phyloP scores from a whole-genome alignment of 2,888 invertebrate genomes.

The Andrena marginata region DNA sequence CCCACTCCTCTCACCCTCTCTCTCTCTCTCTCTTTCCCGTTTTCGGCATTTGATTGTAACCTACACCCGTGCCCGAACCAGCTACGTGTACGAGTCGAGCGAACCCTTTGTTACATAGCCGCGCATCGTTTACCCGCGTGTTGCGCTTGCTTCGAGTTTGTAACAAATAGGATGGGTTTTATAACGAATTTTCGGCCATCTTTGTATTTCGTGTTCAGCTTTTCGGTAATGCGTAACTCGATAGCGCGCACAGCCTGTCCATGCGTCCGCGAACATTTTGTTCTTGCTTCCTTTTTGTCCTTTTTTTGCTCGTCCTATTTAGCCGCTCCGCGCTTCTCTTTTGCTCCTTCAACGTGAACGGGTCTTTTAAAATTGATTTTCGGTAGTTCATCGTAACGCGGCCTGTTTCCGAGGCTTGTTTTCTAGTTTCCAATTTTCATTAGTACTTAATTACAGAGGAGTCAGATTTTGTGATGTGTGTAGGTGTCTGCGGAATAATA shows the following conservation, averaged over 20 bases:
- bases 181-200: constrained; percentile 35
- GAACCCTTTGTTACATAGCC: constrained; percentile 21
- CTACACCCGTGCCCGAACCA: constrained; percentile 68
- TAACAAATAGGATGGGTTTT: constrained; percentile 32
- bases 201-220: constrained; percentile 49
- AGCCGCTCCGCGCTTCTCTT: neutral
- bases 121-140: constrained; percentile 47
- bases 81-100: constrained; percentile 10
- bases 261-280: neutral
- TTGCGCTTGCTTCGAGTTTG: constrained; percentile 18
- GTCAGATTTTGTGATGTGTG: no score
- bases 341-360: neutral
- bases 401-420: neutral
- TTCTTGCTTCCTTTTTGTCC: neutral
- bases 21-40: constrained; percentile 59
- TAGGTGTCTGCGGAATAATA: no score
- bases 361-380: neutral
- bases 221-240: constrained; percentile 60
- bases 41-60: constrained; percentile 82
- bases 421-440: no score
- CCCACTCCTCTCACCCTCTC: no score
- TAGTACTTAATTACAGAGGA: no score
- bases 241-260: neutral
- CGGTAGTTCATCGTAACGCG: neutral
- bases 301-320: neutral